Evolutionary conservation across 2,888 invertebrate genomes (phyloP), one percentile per base, ranked within the genome.

Genomic region (Blastobasis lacticolella): DNA sequence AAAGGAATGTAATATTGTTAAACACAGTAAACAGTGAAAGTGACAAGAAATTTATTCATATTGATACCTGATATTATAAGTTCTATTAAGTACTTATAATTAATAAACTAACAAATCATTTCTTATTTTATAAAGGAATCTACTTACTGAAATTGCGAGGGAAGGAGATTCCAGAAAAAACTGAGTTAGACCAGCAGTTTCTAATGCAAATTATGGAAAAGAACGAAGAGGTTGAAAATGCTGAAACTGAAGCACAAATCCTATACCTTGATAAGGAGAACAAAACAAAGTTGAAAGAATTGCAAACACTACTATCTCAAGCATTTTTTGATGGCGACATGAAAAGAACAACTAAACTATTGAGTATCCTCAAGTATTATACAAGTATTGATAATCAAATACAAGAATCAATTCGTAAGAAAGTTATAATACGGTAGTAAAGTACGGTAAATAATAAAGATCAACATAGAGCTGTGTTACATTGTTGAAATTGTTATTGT

Each of bases 171-270:
- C 90, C 92, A 0, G 93, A 94, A 72, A 90, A 91, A 42, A 92
- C 93, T 10, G 89, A 91, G 56, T 69, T 92, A 9, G 91, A 94
- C 64, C 87, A 90, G 49, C 88, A 89, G 58, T 95, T 96, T 71
- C 88, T 97, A 0, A 91, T 93, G 88, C 89, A 93, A 74, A 94
- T 97, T 58, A 95, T 98, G 95, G 96, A 96, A 69, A 90, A 93
- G 52, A 97, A 97, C 79, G 97, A 97, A 85, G 92, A 93, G 76
- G 91, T 97, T 0, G 93, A 93, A 63, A 92, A 91, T 54, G 93
- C 94, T 5, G 80, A 88, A 8, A 80, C 89, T 4, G 81, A 87
- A 53, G 82, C 90, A 49, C 87, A 92, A 71, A 83, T 94, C 10
- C 81, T 90, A 59, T 66, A 81, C 49, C 72, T 95, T 3, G 88